A percentile compares a stretch with the other conserved stretches of the same genome.
Evolutionary conservation across 2,797 vertebrate genomes (phyloP).

Genomic region (Neosilurus mollespiculum): DNA sequence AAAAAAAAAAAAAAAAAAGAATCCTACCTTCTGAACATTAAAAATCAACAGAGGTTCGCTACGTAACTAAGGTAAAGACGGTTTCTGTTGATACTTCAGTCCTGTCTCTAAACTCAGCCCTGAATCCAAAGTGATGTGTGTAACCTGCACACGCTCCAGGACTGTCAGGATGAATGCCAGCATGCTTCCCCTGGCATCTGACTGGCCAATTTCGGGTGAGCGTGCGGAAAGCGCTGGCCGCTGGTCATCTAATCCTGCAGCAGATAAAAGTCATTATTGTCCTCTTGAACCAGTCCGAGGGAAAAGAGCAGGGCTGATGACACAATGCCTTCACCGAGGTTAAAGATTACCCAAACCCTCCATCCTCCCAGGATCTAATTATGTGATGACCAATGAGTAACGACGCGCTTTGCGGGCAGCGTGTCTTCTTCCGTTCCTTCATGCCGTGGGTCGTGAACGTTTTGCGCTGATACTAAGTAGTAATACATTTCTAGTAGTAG

Average conservation of each 20-base stretch:
- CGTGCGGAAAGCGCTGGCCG: constrained; percentile 46
- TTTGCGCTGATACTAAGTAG: constrained; percentile 42
- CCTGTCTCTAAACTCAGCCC: not conserved
- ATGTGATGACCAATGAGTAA: constrained; percentile 33
- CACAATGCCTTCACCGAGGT: constrained; percentile 27
- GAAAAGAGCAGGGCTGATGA: constrained; percentile 40
- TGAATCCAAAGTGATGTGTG: not conserved
- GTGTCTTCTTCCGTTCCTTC: constrained; percentile 44
- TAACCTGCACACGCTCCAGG: constrained; percentile 21
- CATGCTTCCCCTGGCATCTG: constrained; percentile 32
- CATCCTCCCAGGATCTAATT: constrained; percentile 46
- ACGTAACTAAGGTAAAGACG: not conserved
- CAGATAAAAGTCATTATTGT: constrained; percentile 57
- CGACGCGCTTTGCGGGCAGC: constrained; percentile 36
- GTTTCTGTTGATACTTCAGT: not conserved
- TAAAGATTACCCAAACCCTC: constrained; percentile 47
- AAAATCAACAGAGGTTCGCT: not conserved
- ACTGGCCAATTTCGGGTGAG: constrained; percentile 54
- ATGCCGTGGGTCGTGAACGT: constrained; percentile 17
- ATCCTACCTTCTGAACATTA: not conserved
- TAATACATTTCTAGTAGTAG: too few relatives aligned
- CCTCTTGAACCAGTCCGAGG: not conserved
- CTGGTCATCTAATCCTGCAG: constrained; percentile 51
- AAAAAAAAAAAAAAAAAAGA: too few relatives aligned
- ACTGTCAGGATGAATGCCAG: constrained; percentile 42